phyloP scores from a whole-genome alignment of 2,113 vertebrate genomes.

The Tympanuchus pallidicinctus region DNA sequence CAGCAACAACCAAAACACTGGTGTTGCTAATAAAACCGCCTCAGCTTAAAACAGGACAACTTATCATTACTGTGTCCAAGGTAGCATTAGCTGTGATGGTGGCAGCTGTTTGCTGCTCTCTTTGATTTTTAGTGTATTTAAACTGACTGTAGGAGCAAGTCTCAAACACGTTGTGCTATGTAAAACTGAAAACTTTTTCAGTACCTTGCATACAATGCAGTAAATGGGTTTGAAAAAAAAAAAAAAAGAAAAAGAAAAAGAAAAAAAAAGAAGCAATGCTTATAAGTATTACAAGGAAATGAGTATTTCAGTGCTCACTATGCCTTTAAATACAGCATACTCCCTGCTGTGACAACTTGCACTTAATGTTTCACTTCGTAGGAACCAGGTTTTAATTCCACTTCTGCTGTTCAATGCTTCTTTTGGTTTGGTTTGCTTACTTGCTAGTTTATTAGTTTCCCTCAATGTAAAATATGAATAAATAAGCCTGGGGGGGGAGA shows the following conservation, averaged over 20 bases:
- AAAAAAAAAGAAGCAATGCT: fast-evolving
- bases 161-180: background rate
- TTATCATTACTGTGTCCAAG: background rate
- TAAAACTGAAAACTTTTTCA: background rate
- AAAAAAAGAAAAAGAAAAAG: background rate
- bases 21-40: too few relatives aligned
- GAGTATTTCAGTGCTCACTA: background rate
- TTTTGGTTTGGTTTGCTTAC: background rate
- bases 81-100: background rate
- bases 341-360: background rate
- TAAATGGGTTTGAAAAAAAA: background rate
- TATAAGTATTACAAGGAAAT: background rate
- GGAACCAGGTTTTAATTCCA: background rate
- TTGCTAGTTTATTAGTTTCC: background rate
- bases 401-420: background rate
- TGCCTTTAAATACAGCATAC: background rate
- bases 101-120: background rate
- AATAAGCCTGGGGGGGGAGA: background rate
- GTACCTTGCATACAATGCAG: background rate
- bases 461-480: background rate
- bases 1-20: too few relatives aligned
- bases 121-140: background rate
- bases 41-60: too few relatives aligned
- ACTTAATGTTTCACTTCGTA: background rate
- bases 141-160: background rate